Evolutionary conservation across 2,113 vertebrate species (phyloP).

Genomic region (Grammomys dolichurus): DNA sequence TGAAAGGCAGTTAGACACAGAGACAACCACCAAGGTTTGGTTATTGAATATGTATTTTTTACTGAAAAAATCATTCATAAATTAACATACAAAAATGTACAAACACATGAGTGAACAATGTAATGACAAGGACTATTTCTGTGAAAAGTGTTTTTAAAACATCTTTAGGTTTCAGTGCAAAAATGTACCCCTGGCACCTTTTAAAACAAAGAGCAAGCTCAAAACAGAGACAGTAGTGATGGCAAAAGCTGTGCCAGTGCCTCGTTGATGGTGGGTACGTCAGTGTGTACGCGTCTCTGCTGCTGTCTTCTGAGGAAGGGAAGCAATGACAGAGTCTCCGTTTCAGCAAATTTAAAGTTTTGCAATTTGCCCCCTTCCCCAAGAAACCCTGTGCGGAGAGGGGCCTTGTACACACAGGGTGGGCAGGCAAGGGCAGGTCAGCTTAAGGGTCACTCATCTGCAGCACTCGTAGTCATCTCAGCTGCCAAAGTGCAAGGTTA

Average conservation of each 20-base stretch:
- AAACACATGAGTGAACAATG: slow-evolving; percentile 92
- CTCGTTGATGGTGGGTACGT: slow-evolving; percentile 62
- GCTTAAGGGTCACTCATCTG: slow-evolving; percentile 61
- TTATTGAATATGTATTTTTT: slow-evolving; percentile 89
- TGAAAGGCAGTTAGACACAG: background rate
- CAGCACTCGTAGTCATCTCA: slow-evolving; percentile 80
- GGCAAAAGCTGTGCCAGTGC: slow-evolving; percentile 74
- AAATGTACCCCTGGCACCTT: slow-evolving; percentile 90
- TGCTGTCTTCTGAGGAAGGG: slow-evolving; percentile 42
- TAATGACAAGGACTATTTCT: slow-evolving; percentile 90
- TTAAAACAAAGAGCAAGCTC: slow-evolving; percentile 88
- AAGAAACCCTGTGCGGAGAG: slow-evolving; percentile 31
- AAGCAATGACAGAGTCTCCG: slow-evolving; percentile 50
- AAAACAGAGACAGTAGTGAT: slow-evolving; percentile 76
- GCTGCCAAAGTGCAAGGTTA: slow-evolving; percentile 84
- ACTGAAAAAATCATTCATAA: slow-evolving; percentile 93
- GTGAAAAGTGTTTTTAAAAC: slow-evolving; percentile 90
- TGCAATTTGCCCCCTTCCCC: slow-evolving; percentile 57
- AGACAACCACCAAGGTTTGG: slow-evolving; percentile 65
- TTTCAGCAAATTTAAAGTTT: slow-evolving; percentile 75
- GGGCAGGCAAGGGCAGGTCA: background rate
- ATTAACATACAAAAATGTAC: slow-evolving; percentile 94
- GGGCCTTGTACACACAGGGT: slow-evolving; percentile 11
- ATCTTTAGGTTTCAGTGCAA: slow-evolving; percentile 91
- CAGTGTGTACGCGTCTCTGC: slow-evolving; percentile 45